Evolutionary conservation across 2,888 invertebrate species (phyloP), one percentile per base, ranked within the genome.

Genomic region (Gisinianus flammeolus): DNA sequence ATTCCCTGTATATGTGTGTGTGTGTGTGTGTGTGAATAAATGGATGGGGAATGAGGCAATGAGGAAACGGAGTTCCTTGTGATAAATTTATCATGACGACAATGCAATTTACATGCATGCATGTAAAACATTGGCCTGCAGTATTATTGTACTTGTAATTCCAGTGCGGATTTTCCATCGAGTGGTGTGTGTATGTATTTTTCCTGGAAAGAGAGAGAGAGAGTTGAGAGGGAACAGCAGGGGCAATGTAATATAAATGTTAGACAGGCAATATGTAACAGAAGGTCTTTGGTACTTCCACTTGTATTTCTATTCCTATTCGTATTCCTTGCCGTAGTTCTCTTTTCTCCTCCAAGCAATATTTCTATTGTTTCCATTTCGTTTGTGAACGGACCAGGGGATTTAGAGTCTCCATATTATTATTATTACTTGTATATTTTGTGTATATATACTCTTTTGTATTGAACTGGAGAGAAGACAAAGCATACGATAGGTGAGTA

Each of bases 1-100:
- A n/a, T n/a, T n/a, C n/a, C n/a, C n/a, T n/a, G n/a, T n/a, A n/a
- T n/a, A n/a, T n/a, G n/a, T n/a, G n/a, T n/a, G n/a, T n/a, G n/a
- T n/a, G n/a, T n/a, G n/a, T n/a, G n/a, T n/a, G n/a, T n/a, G n/a
- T n/a, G n/a, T n/a, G n/a, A n/a, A n/a, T n/a, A n/a, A n/a, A n/a
- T 44, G 8, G 44, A 69, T 35, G n/a, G 33, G 30, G n/a, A 19
- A 68, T 12, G 62, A 62, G 33, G 58, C 56, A 74, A 56, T 22
- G 58, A 70, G 24, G n/a, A n/a, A n/a, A n/a, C n/a, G n/a, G n/a
- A 10, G 62, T 35, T 79, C 58, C 70, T 33, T 73, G 72, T 79
- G 80, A 80, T 79, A 80, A 80, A 80, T 79, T 80, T 81, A 81
- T 79, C 81, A 76, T 73, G 76, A 71, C 78, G 74, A 79, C 81